Base-by-base conservation (phyloP, 2,113 vertebrate genomes). In the Astur gentilis region DNA sequence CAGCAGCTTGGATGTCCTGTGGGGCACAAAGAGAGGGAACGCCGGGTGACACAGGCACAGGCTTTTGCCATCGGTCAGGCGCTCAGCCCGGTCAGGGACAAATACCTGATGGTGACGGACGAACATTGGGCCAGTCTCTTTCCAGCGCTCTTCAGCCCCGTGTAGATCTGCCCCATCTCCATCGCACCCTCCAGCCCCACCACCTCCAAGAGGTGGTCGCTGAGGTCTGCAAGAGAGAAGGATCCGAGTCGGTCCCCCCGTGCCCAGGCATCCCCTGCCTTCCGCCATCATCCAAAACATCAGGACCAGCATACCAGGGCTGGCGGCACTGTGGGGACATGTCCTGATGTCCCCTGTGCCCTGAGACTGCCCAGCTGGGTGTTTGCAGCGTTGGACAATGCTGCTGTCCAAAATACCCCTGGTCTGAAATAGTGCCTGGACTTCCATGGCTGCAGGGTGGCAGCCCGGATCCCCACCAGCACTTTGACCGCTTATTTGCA, bases 131-230 rank as follows among this genome's bases (percentile, higher is more conserved):
- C 99, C 93, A 99, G 97, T 25, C 99, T 98, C 94, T 98, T 99
- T 31, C 99, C 99, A 0, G 99, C 99, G 1, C 99, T 99, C 98
- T 99, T 99, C 96, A 99, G 98, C 67, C 99, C 99, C 0, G 99
- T 99, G 98, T 99, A 99, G 98, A 99, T 99, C 98, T 99, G 99
- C 12, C 99, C 99, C 99, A 99, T 99, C 94, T 99, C 99, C 97
- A 99, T 99, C 0, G 99, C 99, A 9, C 99, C 99, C 76, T 99
- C 99, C 42, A 99, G 98, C 40, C 99, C 99, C 52, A 99, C 99
- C 91, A 99, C 99, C 97, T 99, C 99, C 93, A 99, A 95, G 81
- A 99, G 98, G 73, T 99, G 99, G 97, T 99, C 99, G 6, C 99
- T 99, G 94, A 99, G 98, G 83, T 99, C 99, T 99, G 98, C 21